A percentile compares a stretch with the other conserved stretches of the same genome.
phyloP scores from a whole-genome alignment of 2,888 invertebrate genomes.

The Nysson spinosus region DNA sequence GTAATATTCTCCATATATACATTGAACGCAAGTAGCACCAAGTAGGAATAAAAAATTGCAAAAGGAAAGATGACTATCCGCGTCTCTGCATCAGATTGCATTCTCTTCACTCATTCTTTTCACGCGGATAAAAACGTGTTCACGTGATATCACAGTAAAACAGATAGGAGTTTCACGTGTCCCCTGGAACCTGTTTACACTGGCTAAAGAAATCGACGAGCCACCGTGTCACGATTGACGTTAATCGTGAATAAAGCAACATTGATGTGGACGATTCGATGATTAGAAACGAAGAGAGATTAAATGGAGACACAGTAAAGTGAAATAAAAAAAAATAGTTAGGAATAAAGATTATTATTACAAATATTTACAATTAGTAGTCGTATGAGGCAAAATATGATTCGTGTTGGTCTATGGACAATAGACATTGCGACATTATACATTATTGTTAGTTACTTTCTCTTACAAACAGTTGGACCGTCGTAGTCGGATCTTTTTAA shows the following conservation, averaged over 20 bases:
- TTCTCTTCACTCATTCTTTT: conserved; percentile 22
- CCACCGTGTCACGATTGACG: background rate
- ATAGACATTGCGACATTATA: conserved; percentile 41
- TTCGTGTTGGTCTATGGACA: conserved; percentile 48
- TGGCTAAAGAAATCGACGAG: background rate
- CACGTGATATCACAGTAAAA: conserved; percentile 47
- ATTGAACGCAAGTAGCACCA: conserved; percentile 72
- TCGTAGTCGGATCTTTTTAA: conserved; percentile 28
- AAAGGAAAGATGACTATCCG: conserved; percentile 39
- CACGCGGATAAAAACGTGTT: conserved; percentile 16
- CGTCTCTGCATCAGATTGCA: conserved; percentile 19
- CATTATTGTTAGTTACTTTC: conserved; percentile 27
- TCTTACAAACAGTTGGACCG: conserved; percentile 21
- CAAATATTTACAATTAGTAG: conserved; percentile 60
- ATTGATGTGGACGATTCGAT: conserved; percentile 6
- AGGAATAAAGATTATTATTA: conserved; percentile 56
- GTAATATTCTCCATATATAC: conserved; percentile 65
- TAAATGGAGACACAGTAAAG: conserved; percentile 34
- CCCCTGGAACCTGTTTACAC: conserved; percentile 8
- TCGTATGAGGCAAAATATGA: conserved; percentile 44
- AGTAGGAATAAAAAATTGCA: conserved; percentile 62
- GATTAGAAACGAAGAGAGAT: conserved; percentile 20
- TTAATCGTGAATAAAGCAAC: conserved; percentile 2
- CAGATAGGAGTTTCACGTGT: conserved; percentile 18
- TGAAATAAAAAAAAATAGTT: conserved; percentile 35